Percentiles rank a stretch among this genome's conserved stretches.
Evolutionary conservation across 2,113 vertebrate species (phyloP).

Genomic region (Neogale vison): DNA sequence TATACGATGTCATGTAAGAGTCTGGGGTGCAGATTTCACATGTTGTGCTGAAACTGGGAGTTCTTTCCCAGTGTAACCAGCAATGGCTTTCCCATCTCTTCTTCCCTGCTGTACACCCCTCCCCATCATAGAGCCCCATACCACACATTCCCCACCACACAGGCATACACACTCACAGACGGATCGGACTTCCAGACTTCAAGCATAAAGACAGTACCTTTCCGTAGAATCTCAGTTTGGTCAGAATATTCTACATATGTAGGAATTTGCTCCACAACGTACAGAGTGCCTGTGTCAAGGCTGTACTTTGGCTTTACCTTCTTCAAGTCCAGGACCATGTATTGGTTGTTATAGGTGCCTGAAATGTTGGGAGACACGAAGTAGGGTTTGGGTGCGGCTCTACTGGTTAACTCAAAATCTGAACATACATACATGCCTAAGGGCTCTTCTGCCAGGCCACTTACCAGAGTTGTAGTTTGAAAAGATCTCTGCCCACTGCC

Average conservation of each 20-base stretch:
- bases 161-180: no score
- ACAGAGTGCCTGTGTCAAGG: conserved; percentile 88
- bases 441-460: neutral
- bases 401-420: neutral
- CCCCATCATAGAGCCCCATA: neutral
- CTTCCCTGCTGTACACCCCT: neutral
- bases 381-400: neutral
- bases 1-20: neutral
- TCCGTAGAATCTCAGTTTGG: conserved; percentile 90
- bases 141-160: neutral
- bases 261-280: conserved; percentile 94
- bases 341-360: conserved; percentile 97
- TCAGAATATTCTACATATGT: conserved; percentile 92
- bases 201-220: conserved; percentile 83
- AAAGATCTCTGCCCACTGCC: conserved; percentile 91
- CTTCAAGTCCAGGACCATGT: conserved; percentile 94
- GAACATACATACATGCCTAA: rapidly evolving
- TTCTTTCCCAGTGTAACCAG: neutral
- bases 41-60: neutral
- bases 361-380: neutral
- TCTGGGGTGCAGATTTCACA: neutral
- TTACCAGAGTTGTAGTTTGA: conserved; percentile 91
- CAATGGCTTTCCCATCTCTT: neutral
- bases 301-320: conserved; percentile 86
- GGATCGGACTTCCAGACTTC: neutral